Conservation (phyloP, 2,797 vertebrate genomes). For the Cynopterus sphinx region DNA sequence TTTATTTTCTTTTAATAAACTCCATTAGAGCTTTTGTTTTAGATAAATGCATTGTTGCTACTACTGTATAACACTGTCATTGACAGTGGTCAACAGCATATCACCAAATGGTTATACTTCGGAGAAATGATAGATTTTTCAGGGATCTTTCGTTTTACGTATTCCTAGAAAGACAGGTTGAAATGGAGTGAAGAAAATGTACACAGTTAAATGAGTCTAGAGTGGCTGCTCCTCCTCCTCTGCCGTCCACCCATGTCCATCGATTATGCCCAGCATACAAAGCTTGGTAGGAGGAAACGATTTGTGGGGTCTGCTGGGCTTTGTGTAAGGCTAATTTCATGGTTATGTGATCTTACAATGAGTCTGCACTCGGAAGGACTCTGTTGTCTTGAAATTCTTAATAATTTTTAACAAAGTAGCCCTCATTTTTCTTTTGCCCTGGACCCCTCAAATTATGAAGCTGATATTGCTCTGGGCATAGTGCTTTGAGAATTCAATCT, state of each 20-base stretch:
- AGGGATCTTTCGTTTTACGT: background rate
- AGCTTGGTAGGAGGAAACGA: background rate
- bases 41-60: background rate
- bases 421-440: background rate
- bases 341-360: background rate
- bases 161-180: background rate
- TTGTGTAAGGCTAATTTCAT: background rate
- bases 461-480: background rate
- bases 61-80: background rate
- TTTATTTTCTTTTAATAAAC: conserved; percentile 31
- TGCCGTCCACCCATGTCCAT: no score
- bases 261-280: background rate
- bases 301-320: background rate
- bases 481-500: background rate
- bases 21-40: conserved; percentile 32
- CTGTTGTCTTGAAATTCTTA: background rate
- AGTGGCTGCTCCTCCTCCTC: background rate
- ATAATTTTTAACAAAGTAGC: background rate
- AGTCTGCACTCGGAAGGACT: background rate
- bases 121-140: background rate
- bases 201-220: background rate
- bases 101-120: background rate
- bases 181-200: background rate
- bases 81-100: background rate
- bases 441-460: background rate